phyloP scores from a whole-genome alignment of 2,888 invertebrate genomes.

The Drosophila mayaguana region DNA sequence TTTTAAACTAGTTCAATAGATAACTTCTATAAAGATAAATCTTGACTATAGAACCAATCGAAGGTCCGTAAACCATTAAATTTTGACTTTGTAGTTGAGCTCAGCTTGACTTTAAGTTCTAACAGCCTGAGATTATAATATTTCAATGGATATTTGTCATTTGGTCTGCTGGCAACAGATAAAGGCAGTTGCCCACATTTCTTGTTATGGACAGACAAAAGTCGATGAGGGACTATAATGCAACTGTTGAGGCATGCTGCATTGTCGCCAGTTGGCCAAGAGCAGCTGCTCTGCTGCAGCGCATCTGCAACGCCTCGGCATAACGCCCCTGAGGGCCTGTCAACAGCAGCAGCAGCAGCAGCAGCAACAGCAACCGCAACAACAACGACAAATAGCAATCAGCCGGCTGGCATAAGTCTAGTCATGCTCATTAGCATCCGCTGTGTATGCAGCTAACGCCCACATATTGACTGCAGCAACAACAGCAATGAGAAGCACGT shows the following conservation, averaged over 20 bases:
- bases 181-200: constrained; percentile 14
- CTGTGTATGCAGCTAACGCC: constrained; percentile 71
- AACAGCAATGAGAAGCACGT: constrained; percentile 41
- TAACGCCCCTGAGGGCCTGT: constrained; percentile 52
- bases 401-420: constrained; percentile 67
- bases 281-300: constrained; percentile 23
- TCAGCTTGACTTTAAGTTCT: no score
- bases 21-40: no score
- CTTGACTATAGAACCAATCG: background rate
- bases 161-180: constrained; percentile 3
- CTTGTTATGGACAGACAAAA: background rate
- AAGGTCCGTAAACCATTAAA: background rate
- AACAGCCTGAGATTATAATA: background rate
- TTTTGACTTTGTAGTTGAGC: background rate
- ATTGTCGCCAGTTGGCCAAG: constrained; percentile 21
- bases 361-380: constrained; percentile 50
- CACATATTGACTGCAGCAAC: constrained; percentile 46
- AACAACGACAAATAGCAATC: constrained; percentile 48
- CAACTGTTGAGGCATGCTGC: constrained; percentile 21
- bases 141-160: constrained; percentile 3
- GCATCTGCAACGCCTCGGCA: constrained; percentile 62
- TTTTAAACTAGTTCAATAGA: background rate
- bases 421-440: constrained; percentile 77
- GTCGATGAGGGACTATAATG: constrained; percentile 6
- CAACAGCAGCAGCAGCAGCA: constrained; percentile 44